phyloP scores from a whole-genome alignment of 2,797 vertebrate species.

The Danio tinwini region DNA sequence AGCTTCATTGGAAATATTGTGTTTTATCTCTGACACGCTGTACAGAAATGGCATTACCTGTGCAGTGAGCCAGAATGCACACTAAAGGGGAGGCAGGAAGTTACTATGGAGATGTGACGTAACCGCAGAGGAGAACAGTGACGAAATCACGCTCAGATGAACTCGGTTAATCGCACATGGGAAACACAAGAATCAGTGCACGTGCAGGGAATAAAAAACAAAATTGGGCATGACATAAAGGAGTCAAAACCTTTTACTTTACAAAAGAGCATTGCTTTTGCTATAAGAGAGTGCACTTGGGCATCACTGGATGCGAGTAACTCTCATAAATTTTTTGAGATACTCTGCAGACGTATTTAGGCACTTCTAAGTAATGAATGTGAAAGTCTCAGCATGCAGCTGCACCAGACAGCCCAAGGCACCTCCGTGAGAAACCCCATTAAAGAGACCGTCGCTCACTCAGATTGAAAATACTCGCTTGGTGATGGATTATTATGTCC shows the following conservation, averaged over 20 bases:
- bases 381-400: conserved; percentile 30
- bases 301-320: not conserved
- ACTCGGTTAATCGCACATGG: conserved; percentile 39
- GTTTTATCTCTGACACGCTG: conserved; percentile 45
- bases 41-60: conserved; percentile 57
- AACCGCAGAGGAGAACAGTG: conserved; percentile 45
- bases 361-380: conserved; percentile 15
- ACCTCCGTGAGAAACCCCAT: conserved; percentile 8
- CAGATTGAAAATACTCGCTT: not conserved
- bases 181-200: conserved; percentile 31
- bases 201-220: conserved; percentile 11
- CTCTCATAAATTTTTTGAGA: not conserved
- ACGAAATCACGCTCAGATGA: conserved; percentile 56
- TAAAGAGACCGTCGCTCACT: conserved; percentile 2
- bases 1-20: conserved; percentile 42
- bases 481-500: conserved; percentile 1
- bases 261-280: not conserved
- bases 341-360: not conserved
- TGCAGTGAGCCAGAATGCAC: conserved; percentile 60
- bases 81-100: conserved; percentile 50
- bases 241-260: not conserved
- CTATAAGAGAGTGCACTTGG: not conserved
- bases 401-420: conserved; percentile 16
- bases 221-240: not conserved
- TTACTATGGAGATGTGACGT: conserved; percentile 64